phyloP scores from a whole-genome alignment of 2,797 vertebrate genomes.

The Lemur catta region DNA sequence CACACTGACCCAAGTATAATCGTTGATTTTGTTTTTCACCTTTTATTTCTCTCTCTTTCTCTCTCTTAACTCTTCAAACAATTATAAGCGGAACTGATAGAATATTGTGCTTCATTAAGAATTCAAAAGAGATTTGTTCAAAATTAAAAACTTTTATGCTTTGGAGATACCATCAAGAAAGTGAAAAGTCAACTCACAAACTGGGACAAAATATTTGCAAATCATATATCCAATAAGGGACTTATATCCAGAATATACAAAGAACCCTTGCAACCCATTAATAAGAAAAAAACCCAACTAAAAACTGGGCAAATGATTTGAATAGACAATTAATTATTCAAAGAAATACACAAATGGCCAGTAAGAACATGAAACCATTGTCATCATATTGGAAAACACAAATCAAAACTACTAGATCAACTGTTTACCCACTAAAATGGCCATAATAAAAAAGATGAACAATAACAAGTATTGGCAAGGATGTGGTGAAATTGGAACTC shows the following conservation, averaged over 20 bases:
- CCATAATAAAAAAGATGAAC: not conserved
- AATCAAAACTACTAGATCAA: not conserved
- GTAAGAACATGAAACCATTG: not conserved
- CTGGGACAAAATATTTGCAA: not conserved
- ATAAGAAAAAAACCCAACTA: not conserved
- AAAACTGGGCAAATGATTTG: not conserved
- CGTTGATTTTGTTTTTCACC: not conserved
- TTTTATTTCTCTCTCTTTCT: not conserved
- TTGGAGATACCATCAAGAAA: constrained; percentile 10
- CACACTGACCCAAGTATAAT: not conserved
- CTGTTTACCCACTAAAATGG: not conserved
- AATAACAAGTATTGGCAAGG: not conserved
- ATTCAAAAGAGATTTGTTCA: constrained; percentile 20
- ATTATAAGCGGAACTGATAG: not conserved
- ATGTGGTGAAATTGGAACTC: not conserved
- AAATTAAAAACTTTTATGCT: not conserved
- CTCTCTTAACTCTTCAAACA: not conserved
- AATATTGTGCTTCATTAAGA: not conserved
- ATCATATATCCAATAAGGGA: not conserved
- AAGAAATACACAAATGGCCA: not conserved
- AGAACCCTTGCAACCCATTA: not conserved
- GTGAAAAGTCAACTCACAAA: not conserved
- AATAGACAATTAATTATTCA: not conserved
- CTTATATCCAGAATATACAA: not conserved
- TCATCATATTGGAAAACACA: not conserved